Conservation (phyloP, 2,888 invertebrate species). For the Watsonalla binaria region DNA sequence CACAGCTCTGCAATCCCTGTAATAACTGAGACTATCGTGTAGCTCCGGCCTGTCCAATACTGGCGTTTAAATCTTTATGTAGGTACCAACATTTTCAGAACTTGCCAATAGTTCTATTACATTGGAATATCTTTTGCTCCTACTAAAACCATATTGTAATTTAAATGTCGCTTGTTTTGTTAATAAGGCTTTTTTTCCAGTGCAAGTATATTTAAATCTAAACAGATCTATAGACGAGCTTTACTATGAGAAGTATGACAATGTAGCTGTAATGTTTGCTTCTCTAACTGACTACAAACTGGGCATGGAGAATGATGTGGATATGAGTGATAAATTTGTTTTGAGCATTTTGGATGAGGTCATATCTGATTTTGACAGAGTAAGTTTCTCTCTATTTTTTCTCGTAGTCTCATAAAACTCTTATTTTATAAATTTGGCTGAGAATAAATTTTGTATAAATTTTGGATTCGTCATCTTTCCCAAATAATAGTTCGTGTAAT, state of each 20-base stretch:
- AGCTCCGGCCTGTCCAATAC: no score
- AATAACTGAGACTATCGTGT: no score
- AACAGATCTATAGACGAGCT: conserved; percentile 85
- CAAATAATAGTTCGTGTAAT: no score
- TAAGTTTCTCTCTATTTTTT: conserved; percentile 40
- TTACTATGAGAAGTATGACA: conserved; percentile 92
- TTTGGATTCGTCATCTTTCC: no score
- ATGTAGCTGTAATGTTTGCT: conserved; percentile 97
- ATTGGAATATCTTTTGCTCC: no score
- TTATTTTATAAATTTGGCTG: no score
- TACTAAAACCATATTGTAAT: background rate
- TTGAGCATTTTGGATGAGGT: conserved; percentile 91
- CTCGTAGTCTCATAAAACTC: background rate
- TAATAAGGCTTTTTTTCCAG: conserved; percentile 62
- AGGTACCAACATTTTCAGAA: no score
- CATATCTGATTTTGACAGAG: conserved; percentile 95
- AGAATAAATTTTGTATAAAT: no score
- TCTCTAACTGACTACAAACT: conserved; percentile 90
- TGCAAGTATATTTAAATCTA: conserved; percentile 86
- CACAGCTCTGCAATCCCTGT: no score
- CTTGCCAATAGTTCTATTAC: no score
- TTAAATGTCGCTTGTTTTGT: background rate
- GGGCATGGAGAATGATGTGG: conserved; percentile 82
- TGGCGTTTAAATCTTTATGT: no score
- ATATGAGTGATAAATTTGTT: conserved; percentile 81